Percentiles rank a stretch among this genome's conserved stretches.
These are phyloP conservation scores for Aurelia sp. DNA, from an alignment of 30 jellyfish, hydroid and myxozoan species.

Conservation along the genomic window DNA sequence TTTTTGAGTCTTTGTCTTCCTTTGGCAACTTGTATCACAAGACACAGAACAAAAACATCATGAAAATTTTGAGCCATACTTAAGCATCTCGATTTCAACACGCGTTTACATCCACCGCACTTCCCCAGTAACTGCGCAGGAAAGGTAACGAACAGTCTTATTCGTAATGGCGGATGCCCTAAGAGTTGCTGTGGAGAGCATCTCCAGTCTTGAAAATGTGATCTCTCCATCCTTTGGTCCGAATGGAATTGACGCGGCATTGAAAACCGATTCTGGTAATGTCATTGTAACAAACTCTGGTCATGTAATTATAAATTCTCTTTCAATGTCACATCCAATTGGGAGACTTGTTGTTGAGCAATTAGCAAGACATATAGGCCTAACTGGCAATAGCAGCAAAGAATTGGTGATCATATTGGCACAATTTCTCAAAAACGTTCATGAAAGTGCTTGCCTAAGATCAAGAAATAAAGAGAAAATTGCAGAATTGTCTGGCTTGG, in stretches of 20 bases:
- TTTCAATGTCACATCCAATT: slow-evolving; percentile 48
- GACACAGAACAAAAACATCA: too few species aligned
- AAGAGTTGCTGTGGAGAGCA: slow-evolving; percentile 44
- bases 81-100: too few species aligned
- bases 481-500: slow-evolving; percentile 33
- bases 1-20: background rate
- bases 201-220: slow-evolving; percentile 2
- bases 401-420: slow-evolving; percentile 37
- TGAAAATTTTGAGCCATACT: too few species aligned
- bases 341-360: slow-evolving; percentile 31
- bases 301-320: slow-evolving; percentile 21
- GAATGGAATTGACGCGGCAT: slow-evolving; percentile 69
- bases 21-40: background rate
- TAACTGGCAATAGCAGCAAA: slow-evolving; percentile 64
- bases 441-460: background rate
- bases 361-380: slow-evolving; percentile 24
- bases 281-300: slow-evolving; percentile 69
- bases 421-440: slow-evolving; percentile 11
- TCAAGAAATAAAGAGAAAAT: background rate
- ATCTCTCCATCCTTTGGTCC: slow-evolving; percentile 69
- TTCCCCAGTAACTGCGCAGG: too few species aligned
- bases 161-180: slow-evolving; percentile 58
- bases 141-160: too few species aligned
- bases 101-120: too few species aligned
- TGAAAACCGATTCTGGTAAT: slow-evolving; percentile 58